A percentile compares a stretch with the other conserved stretches of the same genome.
phyloP scores from a whole-genome alignment of 2,797 vertebrate genomes.

The Cirrhinus mrigala region DNA sequence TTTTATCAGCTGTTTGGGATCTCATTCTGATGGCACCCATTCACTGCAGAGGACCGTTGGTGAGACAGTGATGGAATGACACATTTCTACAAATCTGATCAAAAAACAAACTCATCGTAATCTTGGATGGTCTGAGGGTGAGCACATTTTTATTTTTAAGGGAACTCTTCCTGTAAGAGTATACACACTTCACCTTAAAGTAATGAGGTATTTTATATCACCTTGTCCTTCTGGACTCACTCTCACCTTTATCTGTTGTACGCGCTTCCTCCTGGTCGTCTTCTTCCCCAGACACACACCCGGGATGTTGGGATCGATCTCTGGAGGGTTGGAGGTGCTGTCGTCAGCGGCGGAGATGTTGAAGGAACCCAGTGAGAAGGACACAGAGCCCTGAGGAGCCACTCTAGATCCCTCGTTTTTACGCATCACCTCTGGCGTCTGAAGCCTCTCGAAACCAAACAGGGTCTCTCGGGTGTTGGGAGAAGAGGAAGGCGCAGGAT shows the following conservation, averaged over 20 bases:
- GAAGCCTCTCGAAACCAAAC: conserved; percentile 78
- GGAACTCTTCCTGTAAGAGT: too few relatives aligned
- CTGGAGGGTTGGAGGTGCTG: conserved; percentile 22
- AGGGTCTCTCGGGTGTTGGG: conserved; percentile 65
- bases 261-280: conserved; percentile 75
- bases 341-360: conserved; percentile 55
- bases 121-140: background rate
- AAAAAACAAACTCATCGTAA: background rate
- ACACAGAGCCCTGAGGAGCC: conserved; percentile 28
- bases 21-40: background rate
- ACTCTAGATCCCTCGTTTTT: conserved; percentile 51
- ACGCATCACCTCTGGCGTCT: conserved; percentile 62
- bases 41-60: background rate
- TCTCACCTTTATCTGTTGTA: conserved; percentile 75
- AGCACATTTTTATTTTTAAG: background rate
- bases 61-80: background rate
- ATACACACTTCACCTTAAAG: background rate
- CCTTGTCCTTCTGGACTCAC: background rate
- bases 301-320: conserved; percentile 74
- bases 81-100: background rate
- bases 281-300: conserved; percentile 76
- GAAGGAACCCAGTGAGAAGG: conserved; percentile 49
- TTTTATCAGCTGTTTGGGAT: background rate
- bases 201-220: background rate
- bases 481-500: conserved; percentile 61